phyloP scores from a whole-genome alignment of 2,888 invertebrate species.

The Drosophila paramelanica region DNA sequence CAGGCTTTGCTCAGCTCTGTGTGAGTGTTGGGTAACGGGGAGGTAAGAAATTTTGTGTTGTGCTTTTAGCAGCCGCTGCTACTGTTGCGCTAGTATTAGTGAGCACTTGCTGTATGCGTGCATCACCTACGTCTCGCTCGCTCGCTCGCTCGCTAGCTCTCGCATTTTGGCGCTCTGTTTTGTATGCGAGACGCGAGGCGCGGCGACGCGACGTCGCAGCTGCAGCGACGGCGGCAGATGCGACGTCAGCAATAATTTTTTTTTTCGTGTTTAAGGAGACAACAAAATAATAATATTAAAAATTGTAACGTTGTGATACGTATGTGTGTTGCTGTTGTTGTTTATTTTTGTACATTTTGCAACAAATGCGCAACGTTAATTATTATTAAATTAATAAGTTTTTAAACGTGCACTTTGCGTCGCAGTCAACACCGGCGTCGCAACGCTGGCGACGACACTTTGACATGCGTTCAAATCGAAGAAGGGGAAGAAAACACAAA shows the following conservation, averaged over 20 bases:
- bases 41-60: conserved; percentile 48
- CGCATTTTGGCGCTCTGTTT: conserved; percentile 25
- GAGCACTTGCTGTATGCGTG: conserved; percentile 49
- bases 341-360: conserved; percentile 44
- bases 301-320: background rate
- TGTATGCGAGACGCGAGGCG: conserved; percentile 46
- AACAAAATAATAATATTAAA: conserved; percentile 47
- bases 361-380: conserved; percentile 46
- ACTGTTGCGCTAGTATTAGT: conserved; percentile 14
- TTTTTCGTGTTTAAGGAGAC: conserved; percentile 47
- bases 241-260: conserved; percentile 65
- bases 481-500: conserved; percentile 12
- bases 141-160: conserved; percentile 15
- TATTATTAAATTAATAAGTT: conserved; percentile 57
- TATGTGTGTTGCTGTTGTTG: conserved; percentile 3
- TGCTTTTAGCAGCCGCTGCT: conserved; percentile 39
- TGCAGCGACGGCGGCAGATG: conserved; percentile 51
- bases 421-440: conserved; percentile 23
- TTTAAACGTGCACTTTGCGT: conserved; percentile 33
- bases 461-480: conserved; percentile 41
- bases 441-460: conserved; percentile 21
- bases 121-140: conserved; percentile 7
- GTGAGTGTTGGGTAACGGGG: conserved; percentile 1
- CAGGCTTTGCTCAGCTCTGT: conserved; percentile 2
- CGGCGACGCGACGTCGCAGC: conserved; percentile 32